Evolutionary conservation across 2,113 vertebrate species (phyloP).

Genomic region (Lamprotornis superbus): DNA sequence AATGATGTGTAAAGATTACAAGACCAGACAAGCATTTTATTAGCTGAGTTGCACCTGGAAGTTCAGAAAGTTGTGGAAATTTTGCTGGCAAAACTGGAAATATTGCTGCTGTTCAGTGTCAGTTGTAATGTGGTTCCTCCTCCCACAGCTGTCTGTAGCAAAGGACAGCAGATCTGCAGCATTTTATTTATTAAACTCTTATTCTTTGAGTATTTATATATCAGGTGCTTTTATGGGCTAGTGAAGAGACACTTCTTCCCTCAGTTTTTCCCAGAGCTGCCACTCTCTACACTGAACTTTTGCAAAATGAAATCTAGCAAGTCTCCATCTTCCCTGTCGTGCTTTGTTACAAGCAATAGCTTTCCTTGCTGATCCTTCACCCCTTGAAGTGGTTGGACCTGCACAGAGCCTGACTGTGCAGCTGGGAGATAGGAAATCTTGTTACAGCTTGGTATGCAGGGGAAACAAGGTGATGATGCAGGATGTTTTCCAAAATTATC

Average conservation of each 20-base stretch:
- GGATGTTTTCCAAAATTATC: neutral
- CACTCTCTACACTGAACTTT: neutral
- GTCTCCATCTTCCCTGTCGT: neutral
- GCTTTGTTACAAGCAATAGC: neutral
- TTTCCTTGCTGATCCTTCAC: neutral
- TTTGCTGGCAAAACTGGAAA: neutral
- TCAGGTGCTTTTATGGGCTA: neutral
- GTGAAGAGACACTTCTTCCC: neutral
- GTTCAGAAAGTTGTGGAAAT: neutral
- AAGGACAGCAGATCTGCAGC: neutral
- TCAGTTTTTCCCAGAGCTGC: neutral
- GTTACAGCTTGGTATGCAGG: rapidly evolving
- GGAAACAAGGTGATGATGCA: neutral
- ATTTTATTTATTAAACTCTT: neutral
- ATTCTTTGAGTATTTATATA: neutral
- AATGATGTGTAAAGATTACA: neutral
- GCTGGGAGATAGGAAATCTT: neutral
- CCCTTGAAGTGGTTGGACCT: neutral
- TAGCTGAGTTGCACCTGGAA: neutral
- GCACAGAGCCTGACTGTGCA: neutral
- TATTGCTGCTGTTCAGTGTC: neutral
- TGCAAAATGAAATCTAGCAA: neutral
- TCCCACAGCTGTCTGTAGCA: neutral
- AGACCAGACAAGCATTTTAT: neutral
- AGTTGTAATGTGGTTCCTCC: neutral